Base-by-base conservation (phyloP, 2,113 vertebrate genomes). In the Elephas maximus region DNA sequence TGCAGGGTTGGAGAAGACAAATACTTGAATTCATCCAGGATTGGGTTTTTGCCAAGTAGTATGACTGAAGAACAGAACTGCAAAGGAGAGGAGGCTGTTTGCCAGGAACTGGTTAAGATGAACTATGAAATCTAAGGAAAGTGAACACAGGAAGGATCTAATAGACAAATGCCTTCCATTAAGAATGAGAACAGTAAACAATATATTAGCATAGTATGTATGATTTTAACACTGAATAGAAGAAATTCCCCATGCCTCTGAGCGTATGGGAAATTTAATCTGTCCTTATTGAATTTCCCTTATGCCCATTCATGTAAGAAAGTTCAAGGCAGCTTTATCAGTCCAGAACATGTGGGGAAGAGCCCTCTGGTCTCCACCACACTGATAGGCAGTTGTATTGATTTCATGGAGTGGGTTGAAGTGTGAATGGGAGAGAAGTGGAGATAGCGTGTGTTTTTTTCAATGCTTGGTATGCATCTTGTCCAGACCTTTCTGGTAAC, bases 71-170 rank as follows among this genome's bases (percentile, higher is more conserved):
- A 37, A 85, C 30, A 78, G 45, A 73, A 62, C 21, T 89, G 14
- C 12, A 74, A 77, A 82, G 41, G 9, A 80, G 76, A 87, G 57
- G 57, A 79, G 21, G 14, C 12, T 67, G 12, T 86, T 91, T 73
- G 67, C 53, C 62, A 92, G n/a, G 4, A 90, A 79, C 41, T 85
- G 48, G 51, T 93, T 87, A 87, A 88, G 67, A 82, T 86, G 37
- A 71, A 41, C 28, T 71, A 30, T 85, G 65, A 76, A 91, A 63
- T 48, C 9, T 76, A 63, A 81, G 44, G 26, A 37, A 85, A 82
- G 24, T 23, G 45, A 88, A 91, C 57, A 20, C 1, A 80, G 28
- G 53, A 90, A 65, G 24, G 5, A 74, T 37, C 41, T 83, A 26
- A 62, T 15, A 93, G 45, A 37, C 4, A 94, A 63, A n/a, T 28